Base-by-base conservation (phyloP, 2,888 invertebrate species). In the Oscheius onirici region DNA sequence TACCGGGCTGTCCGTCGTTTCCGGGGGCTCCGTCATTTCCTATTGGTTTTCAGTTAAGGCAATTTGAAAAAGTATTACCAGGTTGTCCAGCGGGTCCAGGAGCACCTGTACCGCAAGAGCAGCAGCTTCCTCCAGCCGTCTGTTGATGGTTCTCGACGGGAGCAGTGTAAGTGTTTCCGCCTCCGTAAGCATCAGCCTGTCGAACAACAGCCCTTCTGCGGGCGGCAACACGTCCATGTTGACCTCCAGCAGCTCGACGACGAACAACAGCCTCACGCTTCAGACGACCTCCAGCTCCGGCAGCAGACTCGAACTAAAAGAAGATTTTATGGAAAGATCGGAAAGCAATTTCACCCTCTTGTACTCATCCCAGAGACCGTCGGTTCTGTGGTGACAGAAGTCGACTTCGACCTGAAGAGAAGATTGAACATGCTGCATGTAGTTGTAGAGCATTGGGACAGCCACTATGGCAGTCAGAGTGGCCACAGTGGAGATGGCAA, bases 371-470 rank as follows among this genome's bases (percentile, higher is more conserved):
- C 80, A 81, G 44, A 81, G 75, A 61, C 76, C 79, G 26, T 76
- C 76, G 41, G 80, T 77, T 67, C 81, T 70, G 65, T 80, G 78
- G 22, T 71, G 68, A 66, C 82, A 82, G 77, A 80, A 79, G 44
- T 79, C 74, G 51, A 84, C 75, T 75, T 85, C 85, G 22, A 76
- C 81, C 67, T 84, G 83, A 57, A 87, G 82, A n/a, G 83, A 78
- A 10, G 84, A 81, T 71, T 86, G 86, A 17, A 87, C 84, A 71
- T 81, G 80, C 55, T 85, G 85, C 76, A 86, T 82, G 80, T 87
- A 87, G 71, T 81, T 85, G 82, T 86, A 87, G 40, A 87, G 77
- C 83, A 86, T 84, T 17, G 87, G 87, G 41, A 87, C 78, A 63
- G 82, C 80, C 26, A 87, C 77, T 69, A 84, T 83, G 52, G 85